These are phyloP conservation scores for Panzeria rudis DNA, from an alignment of 2,888 invertebrate species.

Conservation along the genomic window DNA sequence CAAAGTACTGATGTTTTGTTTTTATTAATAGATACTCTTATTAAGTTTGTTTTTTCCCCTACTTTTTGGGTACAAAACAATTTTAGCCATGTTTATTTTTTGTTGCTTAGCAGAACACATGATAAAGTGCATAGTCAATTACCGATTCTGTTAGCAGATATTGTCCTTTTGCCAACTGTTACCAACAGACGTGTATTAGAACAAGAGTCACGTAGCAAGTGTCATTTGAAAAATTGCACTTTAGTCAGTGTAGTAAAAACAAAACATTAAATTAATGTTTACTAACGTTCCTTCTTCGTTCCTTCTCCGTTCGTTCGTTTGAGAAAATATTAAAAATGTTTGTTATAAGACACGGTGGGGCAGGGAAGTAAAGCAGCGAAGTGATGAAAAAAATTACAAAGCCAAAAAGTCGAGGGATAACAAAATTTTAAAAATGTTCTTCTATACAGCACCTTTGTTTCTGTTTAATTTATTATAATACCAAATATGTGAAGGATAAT, in stretches of 20 bases:
- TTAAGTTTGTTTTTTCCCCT: constrained; percentile 8
- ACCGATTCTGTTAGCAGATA: constrained; percentile 48
- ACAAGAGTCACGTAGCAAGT: constrained; percentile 69
- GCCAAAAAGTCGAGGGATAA: constrained; percentile 13
- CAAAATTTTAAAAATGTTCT: constrained; percentile 15
- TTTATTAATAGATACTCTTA: constrained; percentile 29
- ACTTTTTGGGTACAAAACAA: constrained; percentile 3
- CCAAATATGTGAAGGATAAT: constrained; percentile 18
- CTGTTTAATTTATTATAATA: constrained; percentile 56
- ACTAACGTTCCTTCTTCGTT: constrained; percentile 18
- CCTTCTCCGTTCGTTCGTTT: constrained; percentile 9
- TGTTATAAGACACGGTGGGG: not conserved
- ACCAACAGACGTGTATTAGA: constrained; percentile 65
- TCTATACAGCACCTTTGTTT: constrained; percentile 34
- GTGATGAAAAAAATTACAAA: not conserved
- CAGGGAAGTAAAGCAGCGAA: not conserved
- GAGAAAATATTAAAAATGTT: constrained; percentile 43
- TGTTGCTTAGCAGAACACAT: constrained; percentile 36
- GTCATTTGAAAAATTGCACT: constrained; percentile 71
- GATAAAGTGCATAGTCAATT: constrained; percentile 64
- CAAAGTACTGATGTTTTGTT: constrained; percentile 6
- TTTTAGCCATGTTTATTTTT: constrained; percentile 3
- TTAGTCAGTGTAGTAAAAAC: constrained; percentile 57
- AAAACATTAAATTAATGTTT: constrained; percentile 66
- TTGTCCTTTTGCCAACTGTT: constrained; percentile 60